Evolutionary conservation across 2,888 invertebrate species (phyloP).

Genomic region (Teinopalpus imperialis): DNA sequence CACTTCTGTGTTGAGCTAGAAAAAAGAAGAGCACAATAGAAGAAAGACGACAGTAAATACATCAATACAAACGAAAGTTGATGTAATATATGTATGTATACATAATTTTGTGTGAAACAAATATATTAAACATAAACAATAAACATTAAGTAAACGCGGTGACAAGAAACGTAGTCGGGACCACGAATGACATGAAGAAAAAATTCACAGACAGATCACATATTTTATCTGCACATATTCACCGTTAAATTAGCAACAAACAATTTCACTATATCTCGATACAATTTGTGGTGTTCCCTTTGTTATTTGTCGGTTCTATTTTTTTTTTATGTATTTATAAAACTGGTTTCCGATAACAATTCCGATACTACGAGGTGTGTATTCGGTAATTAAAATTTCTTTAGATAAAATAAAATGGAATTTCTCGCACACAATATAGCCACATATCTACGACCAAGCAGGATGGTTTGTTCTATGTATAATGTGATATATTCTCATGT

Average conservation of each 20-base stretch:
- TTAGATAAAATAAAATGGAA: no score
- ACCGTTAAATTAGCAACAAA: constrained; percentile 17
- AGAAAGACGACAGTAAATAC: no score
- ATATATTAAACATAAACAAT: not conserved
- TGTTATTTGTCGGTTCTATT: constrained; percentile 1
- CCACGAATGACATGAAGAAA: constrained; percentile 55
- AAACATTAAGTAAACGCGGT: not conserved
- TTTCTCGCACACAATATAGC: no score
- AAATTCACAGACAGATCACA: constrained; percentile 52
- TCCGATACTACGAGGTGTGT: no score
- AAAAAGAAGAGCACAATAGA: no score
- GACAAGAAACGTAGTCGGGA: constrained; percentile 30
- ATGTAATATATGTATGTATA: constrained; percentile 5
- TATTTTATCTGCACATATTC: constrained; percentile 6
- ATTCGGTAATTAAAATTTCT: no score
- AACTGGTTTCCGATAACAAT: no score
- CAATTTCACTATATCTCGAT: not conserved
- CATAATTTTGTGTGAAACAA: constrained; percentile 4
- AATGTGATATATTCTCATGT: no score
- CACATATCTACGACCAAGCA: no score
- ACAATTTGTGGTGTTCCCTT: not conserved
- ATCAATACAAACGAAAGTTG: no score
- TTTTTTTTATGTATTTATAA: not conserved
- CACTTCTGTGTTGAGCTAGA: no score
- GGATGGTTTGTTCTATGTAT: no score